Evolutionary conservation across 2,888 invertebrate species (phyloP).

Genomic region (Xylota sylvarum): DNA sequence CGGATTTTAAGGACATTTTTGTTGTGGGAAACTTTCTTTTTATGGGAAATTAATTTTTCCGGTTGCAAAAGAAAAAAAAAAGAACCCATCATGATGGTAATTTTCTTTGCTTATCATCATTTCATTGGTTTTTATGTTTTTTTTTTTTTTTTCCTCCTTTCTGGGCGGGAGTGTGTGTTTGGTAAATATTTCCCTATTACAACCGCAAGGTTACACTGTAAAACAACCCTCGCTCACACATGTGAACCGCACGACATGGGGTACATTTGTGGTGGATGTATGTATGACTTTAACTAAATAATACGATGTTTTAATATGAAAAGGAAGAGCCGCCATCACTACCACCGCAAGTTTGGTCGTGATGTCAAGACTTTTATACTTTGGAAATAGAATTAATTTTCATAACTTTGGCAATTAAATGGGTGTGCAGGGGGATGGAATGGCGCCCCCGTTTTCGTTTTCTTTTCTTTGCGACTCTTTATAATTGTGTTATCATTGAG

Average conservation of each 20-base stretch:
- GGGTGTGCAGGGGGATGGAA: constrained; percentile 3
- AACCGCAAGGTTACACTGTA: constrained; percentile 13
- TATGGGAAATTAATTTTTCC: constrained; percentile 22
- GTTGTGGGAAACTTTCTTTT: constrained; percentile 13
- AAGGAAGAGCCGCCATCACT: constrained; percentile 36
- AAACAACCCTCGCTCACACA: constrained; percentile 4
- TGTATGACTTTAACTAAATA: constrained; percentile 4
- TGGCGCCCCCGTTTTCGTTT: background rate
- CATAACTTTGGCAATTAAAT: constrained; percentile 58
- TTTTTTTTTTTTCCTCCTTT: background rate
- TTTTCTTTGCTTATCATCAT: constrained; percentile 33
- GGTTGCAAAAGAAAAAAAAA: background rate
- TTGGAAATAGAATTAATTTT: constrained; percentile 50
- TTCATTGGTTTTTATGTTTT: constrained; percentile 4
- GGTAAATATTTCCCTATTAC: constrained; percentile 26
- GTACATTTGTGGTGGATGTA: constrained; percentile 8
- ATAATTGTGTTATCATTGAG: constrained; percentile 25
- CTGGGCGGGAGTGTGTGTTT: background rate
- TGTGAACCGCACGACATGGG: background rate
- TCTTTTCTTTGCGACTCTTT: constrained; percentile 11
- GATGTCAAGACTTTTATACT: constrained; percentile 29
- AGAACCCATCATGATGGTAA: constrained; percentile 29
- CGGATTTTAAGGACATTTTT: background rate
- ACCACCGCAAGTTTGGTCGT: constrained; percentile 9
- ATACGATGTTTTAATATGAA: constrained; percentile 22